These are phyloP conservation scores for Melanotaenia duboulayi DNA, from an alignment of 2,113 vertebrate genomes.

Conservation along the genomic window DNA sequence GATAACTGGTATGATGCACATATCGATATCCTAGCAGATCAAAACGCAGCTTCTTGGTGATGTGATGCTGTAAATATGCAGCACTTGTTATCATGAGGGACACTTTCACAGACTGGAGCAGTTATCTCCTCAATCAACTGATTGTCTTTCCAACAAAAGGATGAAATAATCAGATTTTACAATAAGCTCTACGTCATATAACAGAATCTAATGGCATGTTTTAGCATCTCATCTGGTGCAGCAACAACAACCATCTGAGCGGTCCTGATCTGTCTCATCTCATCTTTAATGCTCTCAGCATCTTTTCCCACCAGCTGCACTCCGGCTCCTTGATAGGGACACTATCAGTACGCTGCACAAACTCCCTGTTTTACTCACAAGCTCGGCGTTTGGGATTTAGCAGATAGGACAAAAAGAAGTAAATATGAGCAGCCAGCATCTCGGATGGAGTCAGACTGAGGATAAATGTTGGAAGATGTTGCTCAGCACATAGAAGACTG, in stretches of 20 bases:
- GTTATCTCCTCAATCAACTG: no score
- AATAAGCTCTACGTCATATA: background rate
- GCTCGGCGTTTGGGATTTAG: background rate
- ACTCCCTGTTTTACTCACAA: constrained; percentile 2
- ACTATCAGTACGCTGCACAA: constrained; percentile 23
- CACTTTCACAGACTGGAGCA: background rate
- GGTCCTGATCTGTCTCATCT: constrained; percentile 6
- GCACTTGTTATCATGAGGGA: background rate
- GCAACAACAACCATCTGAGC: constrained; percentile 13
- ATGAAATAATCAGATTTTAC: no score
- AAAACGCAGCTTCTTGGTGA: background rate
- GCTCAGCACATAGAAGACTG: background rate
- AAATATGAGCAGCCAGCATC: constrained; percentile 7
- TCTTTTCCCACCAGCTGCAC: background rate
- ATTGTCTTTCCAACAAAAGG: no score
- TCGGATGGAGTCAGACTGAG: constrained; percentile 4
- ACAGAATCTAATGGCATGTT: no score
- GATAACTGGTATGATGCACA: constrained; percentile 43
- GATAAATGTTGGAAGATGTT: constrained; percentile 24
- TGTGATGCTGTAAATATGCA: background rate
- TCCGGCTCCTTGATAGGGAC: constrained; percentile 13
- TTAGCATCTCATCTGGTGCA: background rate
- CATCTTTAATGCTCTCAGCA: constrained; percentile 11
- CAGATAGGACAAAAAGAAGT: constrained; percentile 6
- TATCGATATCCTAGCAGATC: constrained; percentile 31